Percentiles rank a stretch among this genome's conserved stretches.
Evolutionary conservation across 2,888 invertebrate genomes (phyloP).

Genomic region (Adela reaumurella): DNA sequence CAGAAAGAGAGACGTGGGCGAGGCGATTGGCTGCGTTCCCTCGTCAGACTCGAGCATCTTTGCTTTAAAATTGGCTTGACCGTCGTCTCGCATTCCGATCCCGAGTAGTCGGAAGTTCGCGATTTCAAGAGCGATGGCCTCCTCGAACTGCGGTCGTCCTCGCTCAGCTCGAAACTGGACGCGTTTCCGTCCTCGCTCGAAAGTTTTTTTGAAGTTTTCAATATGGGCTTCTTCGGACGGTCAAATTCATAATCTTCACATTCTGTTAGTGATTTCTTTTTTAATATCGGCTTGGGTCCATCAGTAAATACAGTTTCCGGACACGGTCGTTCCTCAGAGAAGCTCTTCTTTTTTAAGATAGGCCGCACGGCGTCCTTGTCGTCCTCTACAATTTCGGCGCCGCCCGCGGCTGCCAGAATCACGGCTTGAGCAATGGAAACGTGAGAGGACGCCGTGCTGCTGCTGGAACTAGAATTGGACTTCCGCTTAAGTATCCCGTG

Average conservation of each 20-base stretch:
- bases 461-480: constrained; percentile 67
- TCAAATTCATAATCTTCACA: constrained; percentile 72
- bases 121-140: constrained; percentile 55
- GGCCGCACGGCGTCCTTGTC: constrained; percentile 66
- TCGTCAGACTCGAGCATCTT: constrained; percentile 55
- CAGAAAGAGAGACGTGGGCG: constrained; percentile 64
- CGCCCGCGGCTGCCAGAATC: constrained; percentile 61
- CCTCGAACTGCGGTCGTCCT: constrained; percentile 53
- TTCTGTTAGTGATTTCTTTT: constrained; percentile 79
- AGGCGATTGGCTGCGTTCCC: constrained; percentile 59
- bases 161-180: constrained; percentile 54
- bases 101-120: constrained; percentile 50
- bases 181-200: constrained; percentile 60
- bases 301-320: constrained; percentile 40
- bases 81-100: constrained; percentile 54
- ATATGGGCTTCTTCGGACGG: constrained; percentile 69
- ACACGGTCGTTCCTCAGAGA: constrained; percentile 63
- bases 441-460: constrained; percentile 61
- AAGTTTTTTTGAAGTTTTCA: constrained; percentile 68
- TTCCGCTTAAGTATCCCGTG: constrained; percentile 79
- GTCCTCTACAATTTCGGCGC: constrained; percentile 51
- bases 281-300: constrained; percentile 73
- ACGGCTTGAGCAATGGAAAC: constrained; percentile 68
- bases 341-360: constrained; percentile 80
- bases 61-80: constrained; percentile 66